Evolutionary conservation across 2,113 vertebrate species (phyloP).

Genomic region (Coryphaenoides rupestris): DNA sequence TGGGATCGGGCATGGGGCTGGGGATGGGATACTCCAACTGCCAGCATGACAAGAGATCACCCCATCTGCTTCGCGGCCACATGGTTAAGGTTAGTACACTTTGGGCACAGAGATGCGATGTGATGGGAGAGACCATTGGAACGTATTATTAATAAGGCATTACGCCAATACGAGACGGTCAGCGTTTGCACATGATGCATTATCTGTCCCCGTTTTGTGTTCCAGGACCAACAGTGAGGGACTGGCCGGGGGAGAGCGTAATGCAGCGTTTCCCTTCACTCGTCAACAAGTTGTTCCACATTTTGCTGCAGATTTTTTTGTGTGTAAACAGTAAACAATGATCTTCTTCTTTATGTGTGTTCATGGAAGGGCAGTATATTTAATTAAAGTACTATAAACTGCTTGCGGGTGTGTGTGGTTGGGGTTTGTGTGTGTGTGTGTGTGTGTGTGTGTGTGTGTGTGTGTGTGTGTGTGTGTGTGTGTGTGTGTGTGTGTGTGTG

Average conservation of each 20-base stretch:
- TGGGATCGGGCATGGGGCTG: slow-evolving; percentile 84
- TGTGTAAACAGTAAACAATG: slow-evolving; percentile 3
- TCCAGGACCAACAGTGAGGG: slow-evolving; percentile 58
- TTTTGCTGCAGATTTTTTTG: slow-evolving; percentile 26
- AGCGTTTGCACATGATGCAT: slow-evolving; percentile 24
- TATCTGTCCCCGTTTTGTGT: slow-evolving; percentile 34
- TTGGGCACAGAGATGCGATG: not conserved
- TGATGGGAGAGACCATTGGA: too few species aligned
- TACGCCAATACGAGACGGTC: not conserved
- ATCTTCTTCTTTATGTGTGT: slow-evolving; percentile 28
- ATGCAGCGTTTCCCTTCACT: slow-evolving; percentile 5
- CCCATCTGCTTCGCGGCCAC: slow-evolving; percentile 82
- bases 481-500: not conserved
- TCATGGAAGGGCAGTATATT: slow-evolving; percentile 44
- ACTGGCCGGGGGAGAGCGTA: slow-evolving; percentile 24
- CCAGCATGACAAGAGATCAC: slow-evolving; percentile 87
- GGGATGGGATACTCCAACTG: slow-evolving; percentile 92
- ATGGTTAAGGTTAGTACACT: slow-evolving; percentile 79
- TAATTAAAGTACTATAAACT: slow-evolving; percentile 55
- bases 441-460: slow-evolving; percentile 3
- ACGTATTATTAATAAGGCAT: not conserved
- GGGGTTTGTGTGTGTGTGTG: not conserved
- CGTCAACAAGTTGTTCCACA: slow-evolving; percentile 1
- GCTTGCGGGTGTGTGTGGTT: not conserved
- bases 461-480: not conserved